phyloP scores from a whole-genome alignment of 1,140 invertebrate genomes.

The Pseudomyrmex dendroicus region DNA sequence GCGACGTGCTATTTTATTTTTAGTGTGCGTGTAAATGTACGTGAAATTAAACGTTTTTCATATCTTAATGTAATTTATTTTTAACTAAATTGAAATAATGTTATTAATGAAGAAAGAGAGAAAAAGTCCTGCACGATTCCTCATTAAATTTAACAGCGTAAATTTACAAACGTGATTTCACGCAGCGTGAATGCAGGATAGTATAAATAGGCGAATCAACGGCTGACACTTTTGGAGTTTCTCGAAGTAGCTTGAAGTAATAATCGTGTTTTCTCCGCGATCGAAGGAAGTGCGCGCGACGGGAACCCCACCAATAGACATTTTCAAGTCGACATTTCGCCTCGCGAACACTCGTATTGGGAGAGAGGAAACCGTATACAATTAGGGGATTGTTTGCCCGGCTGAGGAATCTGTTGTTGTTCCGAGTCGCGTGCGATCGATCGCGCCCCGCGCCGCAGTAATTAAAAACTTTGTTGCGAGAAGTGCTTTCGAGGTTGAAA shows the following conservation, averaged over 20 bases:
- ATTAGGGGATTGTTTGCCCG: slow-evolving; percentile 66
- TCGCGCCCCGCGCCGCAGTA: slow-evolving; percentile 31
- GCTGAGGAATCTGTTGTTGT: slow-evolving; percentile 48
- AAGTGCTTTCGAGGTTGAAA: slow-evolving; percentile 34
- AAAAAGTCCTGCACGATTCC: background rate
- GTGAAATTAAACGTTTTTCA: background rate
- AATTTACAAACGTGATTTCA: background rate
- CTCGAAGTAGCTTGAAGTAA: slow-evolving; percentile 70
- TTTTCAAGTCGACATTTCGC: slow-evolving; percentile 41
- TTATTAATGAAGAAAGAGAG: background rate
- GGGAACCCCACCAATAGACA: slow-evolving; percentile 64
- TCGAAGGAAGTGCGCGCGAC: slow-evolving; percentile 7
- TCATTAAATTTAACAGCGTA: background rate
- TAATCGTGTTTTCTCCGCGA: slow-evolving; percentile 65
- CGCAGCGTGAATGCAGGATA: slow-evolving; percentile 51
- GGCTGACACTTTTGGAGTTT: slow-evolving; percentile 72
- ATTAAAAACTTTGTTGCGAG: slow-evolving; percentile 62
- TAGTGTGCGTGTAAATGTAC: background rate
- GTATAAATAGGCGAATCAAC: slow-evolving; percentile 69
- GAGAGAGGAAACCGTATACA: slow-evolving; percentile 62
- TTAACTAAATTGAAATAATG: background rate
- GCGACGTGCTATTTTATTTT: background rate
- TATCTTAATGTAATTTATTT: background rate
- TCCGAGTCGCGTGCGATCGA: slow-evolving; percentile 46
- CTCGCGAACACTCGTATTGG: slow-evolving; percentile 27